These are phyloP conservation scores for Onychomys arenicola DNA, from an alignment of 2,797 vertebrate genomes.

Conservation along the genomic window DNA sequence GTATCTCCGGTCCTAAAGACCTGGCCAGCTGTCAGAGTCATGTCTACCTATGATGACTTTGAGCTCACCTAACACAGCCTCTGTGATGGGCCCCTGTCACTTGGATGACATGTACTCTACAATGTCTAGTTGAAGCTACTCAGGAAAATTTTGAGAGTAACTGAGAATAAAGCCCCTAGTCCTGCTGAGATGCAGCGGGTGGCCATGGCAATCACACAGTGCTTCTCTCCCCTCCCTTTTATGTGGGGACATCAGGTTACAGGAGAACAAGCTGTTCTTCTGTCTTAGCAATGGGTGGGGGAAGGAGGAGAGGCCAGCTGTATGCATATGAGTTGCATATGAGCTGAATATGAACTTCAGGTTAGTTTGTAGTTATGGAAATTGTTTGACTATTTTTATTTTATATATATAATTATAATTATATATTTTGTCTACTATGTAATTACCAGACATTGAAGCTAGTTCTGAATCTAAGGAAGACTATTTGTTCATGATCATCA, in stretches of 20 bases:
- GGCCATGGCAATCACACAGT: constrained; percentile 74
- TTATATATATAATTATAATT: not conserved
- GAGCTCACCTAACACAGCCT: constrained; percentile 42
- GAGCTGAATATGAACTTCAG: constrained; percentile 70
- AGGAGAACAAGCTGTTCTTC: constrained; percentile 78
- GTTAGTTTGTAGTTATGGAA: constrained; percentile 64
- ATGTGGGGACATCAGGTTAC: constrained; percentile 79
- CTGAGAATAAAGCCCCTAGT: constrained; percentile 51
- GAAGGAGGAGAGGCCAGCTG: constrained; percentile 69
- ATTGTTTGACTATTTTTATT: constrained; percentile 39
- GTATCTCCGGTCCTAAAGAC: constrained; percentile 19
- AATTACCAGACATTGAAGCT: constrained; percentile 34
- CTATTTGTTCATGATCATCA: constrained; percentile 49
- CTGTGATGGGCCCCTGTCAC: constrained; percentile 29
- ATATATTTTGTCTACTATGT: not conserved
- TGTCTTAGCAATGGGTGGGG: constrained; percentile 71
- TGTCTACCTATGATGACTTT: constrained; percentile 38
- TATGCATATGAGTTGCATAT: constrained; percentile 71
- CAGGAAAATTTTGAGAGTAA: constrained; percentile 42
- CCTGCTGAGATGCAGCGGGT: constrained; percentile 58
- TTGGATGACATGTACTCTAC: constrained; percentile 28
- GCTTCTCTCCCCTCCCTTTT: constrained; percentile 63
- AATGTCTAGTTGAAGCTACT: constrained; percentile 42
- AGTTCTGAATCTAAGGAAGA: constrained; percentile 54
- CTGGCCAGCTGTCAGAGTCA: constrained; percentile 42